A percentile compares a stretch with the other conserved stretches of the same genome.
These are phyloP conservation scores for Himantopus leucocephalus DNA, from an alignment of 2,113 vertebrate genomes.

Conservation along the genomic window DNA sequence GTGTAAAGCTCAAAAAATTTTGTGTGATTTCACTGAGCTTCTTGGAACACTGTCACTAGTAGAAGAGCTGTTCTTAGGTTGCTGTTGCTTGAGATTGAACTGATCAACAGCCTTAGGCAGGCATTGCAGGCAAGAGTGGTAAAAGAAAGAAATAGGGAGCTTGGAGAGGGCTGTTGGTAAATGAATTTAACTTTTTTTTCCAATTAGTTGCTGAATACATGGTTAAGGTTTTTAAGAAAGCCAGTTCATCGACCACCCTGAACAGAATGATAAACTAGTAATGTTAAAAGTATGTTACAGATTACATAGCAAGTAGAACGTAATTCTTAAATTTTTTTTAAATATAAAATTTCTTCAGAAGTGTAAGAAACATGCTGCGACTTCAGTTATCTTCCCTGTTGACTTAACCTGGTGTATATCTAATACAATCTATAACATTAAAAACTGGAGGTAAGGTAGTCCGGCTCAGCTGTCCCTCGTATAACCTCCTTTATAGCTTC, in stretches of 20 bases:
- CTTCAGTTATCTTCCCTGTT: not conserved
- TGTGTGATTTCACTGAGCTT: not conserved
- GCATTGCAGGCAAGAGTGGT: not conserved
- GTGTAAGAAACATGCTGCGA: not conserved
- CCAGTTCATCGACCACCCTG: fast-evolving
- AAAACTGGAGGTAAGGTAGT: not conserved
- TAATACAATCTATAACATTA: not conserved
- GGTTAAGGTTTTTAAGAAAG: not conserved
- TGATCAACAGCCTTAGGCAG: not conserved
- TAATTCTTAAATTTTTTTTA: not conserved
- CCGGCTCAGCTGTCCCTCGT: not conserved
- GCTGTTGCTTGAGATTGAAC: not conserved
- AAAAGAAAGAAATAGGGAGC: not conserved
- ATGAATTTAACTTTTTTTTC: not conserved
- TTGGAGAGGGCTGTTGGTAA: not conserved
- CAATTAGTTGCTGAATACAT: not conserved
- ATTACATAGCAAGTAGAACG: not conserved
- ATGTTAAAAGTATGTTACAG: not conserved
- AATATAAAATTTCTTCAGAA: not conserved
- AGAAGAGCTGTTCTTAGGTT: not conserved
- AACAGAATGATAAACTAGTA: not conserved
- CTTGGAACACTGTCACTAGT: not conserved
- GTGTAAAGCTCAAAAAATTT: not conserved
- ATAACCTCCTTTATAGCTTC: not conserved
- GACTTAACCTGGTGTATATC: not conserved